phyloP scores from a whole-genome alignment of 1,140 invertebrate species.

The Achroia grisella region DNA sequence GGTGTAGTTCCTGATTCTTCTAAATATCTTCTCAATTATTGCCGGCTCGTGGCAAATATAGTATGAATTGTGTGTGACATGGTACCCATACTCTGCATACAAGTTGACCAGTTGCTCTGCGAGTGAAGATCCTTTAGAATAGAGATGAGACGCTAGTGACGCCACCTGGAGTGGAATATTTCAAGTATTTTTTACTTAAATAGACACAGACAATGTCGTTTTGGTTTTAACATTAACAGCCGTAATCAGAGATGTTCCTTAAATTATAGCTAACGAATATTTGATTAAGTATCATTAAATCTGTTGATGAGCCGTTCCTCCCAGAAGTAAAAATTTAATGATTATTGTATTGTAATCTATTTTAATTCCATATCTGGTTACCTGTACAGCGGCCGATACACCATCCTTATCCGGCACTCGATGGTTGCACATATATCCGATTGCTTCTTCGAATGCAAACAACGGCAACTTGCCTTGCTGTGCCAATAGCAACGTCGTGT shows the following conservation, averaged over 20 bases:
- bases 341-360: no score
- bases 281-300: no score
- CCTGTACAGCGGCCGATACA: constrained; percentile 87
- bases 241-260: no score
- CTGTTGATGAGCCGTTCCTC: no score
- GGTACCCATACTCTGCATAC: constrained; percentile 90
- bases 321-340: no score
- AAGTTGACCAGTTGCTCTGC: constrained; percentile 85
- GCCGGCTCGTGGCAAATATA: constrained; percentile 87
- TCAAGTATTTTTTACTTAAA: no score
- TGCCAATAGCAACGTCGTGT: constrained; percentile 84
- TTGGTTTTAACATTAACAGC: no score
- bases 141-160: constrained; percentile 86
- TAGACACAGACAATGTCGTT: no score
- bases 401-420: constrained; percentile 97
- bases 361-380: constrained; percentile 7
- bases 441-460: constrained; percentile 96
- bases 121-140: constrained; percentile 79
- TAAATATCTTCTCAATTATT: constrained; percentile 86
- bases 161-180: constrained; percentile 67
- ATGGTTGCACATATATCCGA: constrained; percentile 95
- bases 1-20: constrained; percentile 85
- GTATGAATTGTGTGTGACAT: constrained; percentile 91
- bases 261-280: no score
- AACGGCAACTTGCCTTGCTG: constrained; percentile 83